Base-by-base conservation (phyloP, 2,113 vertebrate genomes). In the Anthoscopus minutus region DNA sequence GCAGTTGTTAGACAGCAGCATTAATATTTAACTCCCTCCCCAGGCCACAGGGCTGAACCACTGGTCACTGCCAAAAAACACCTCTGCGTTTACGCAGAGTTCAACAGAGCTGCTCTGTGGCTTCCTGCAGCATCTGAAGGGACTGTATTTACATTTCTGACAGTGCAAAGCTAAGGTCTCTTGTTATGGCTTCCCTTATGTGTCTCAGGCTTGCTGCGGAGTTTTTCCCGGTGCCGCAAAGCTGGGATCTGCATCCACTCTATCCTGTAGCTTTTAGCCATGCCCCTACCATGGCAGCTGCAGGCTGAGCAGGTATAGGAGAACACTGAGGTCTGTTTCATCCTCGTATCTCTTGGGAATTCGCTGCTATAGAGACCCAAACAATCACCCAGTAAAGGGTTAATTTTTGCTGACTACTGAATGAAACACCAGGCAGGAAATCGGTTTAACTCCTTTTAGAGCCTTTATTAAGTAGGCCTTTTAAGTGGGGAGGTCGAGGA, bases 11-110 rank as follows among this genome's bases (percentile, higher is more conserved):
- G 64, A 73, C 8, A 30, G 66, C 35, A 85, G 11, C 58, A 89
- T 94, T 88, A 87, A 89, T 91, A 91, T 88, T 94, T 94, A 89
- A 93, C 38, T 88, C 37, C 33, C 54, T 83, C 40, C 50, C 30
- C 40, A 23, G 83, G 83, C 56, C 86, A 20, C 0, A 0, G 79
- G 40, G 30, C 82, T 64, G 72, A 83, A 30, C 44, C 1, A 6
- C 23, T 47, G 50, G 73, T 66, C 0, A 4, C 74, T 86, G 91
- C 62, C 87, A 80, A 81, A 65, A 86, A 91, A 62, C 24, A 56
- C n/a, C 70, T 79, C 73, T 47, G 67, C 0, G 2, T 72, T 89
- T 84, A 77, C 0, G 0, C 54, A 35, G 78, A 81, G 89, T 57
- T 89, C 69, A 72, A 7, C 50, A 40, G 51, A 62, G 80, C 35